phyloP scores from a whole-genome alignment of 2,113 vertebrate genomes.

The Vulpes lagopus region DNA sequence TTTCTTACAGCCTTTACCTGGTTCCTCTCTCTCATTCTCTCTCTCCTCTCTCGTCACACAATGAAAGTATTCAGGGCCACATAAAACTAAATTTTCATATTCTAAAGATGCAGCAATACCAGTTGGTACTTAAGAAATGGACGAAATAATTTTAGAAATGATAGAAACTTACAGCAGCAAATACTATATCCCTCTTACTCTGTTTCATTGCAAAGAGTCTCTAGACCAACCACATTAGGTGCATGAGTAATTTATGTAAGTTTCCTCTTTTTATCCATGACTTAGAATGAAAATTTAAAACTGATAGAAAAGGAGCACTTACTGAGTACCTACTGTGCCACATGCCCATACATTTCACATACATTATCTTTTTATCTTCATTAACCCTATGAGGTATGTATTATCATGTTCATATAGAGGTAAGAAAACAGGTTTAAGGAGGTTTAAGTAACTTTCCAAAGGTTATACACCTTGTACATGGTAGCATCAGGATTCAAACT shows the following conservation, averaged over 20 bases:
- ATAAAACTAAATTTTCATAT: slow-evolving; percentile 44
- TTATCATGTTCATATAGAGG: background rate
- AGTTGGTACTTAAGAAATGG: background rate
- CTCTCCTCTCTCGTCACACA: background rate
- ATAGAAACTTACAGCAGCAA: background rate
- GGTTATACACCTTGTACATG: background rate
- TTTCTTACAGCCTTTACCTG: background rate
- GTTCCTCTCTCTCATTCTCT: background rate
- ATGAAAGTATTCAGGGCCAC: background rate
- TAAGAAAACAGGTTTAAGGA: background rate
- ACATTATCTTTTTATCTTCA: slow-evolving; percentile 28
- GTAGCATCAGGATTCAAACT: slow-evolving; percentile 22
- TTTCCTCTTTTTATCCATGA: slow-evolving; percentile 7
- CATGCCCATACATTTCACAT: background rate
- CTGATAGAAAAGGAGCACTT: background rate
- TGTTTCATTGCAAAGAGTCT: background rate
- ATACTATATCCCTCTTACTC: background rate
- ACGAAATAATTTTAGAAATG: slow-evolving; percentile 36
- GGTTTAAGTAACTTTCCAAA: slow-evolving; percentile 51
- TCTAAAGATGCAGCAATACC: background rate
- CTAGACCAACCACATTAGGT: background rate
- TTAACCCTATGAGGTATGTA: background rate
- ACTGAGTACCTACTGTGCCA: background rate
- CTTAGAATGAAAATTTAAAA: slow-evolving; percentile 22
- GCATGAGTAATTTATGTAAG: background rate